Percentiles rank a stretch among this genome's conserved stretches.
phyloP scores from a whole-genome alignment of 2,113 vertebrate genomes.

The sheep (Ovis aries) region DNA sequence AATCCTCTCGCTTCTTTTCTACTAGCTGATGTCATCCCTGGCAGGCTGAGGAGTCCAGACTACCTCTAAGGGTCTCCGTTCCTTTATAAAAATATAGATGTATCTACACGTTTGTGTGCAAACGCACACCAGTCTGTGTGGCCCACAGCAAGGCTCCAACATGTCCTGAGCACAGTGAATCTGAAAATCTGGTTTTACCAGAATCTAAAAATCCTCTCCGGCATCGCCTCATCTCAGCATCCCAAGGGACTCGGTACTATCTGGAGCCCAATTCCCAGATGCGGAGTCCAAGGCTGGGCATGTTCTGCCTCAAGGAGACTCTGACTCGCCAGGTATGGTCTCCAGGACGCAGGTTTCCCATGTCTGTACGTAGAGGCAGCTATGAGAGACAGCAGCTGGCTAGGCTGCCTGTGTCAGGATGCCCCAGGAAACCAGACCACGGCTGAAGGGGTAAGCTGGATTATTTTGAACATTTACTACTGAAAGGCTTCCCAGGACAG shows the following conservation, averaged over 20 bases:
- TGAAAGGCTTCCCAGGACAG: not conserved
- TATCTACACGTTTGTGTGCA: accelerated
- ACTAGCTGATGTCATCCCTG: accelerated
- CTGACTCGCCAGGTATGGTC: not conserved
- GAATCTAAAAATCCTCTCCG: too few species aligned
- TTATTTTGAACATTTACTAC: not conserved
- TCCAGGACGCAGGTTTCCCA: accelerated
- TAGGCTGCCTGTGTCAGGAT: accelerated
- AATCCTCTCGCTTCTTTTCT: not conserved
- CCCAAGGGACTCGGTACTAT: too few species aligned
- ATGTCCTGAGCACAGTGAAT: accelerated
- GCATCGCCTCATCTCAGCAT: not conserved
- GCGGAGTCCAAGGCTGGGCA: accelerated
- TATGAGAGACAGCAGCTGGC: accelerated
- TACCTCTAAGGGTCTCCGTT: accelerated
- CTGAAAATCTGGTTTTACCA: not conserved
- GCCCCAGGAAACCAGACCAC: not conserved
- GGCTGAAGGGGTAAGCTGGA: not conserved
- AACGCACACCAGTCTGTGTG: accelerated
- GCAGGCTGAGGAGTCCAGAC: not conserved
- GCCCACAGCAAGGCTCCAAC: accelerated
- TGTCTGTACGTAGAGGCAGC: accelerated
- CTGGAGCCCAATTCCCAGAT: not conserved
- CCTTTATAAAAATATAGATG: not conserved
- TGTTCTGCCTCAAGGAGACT: accelerated